Conservation (phyloP, 2,797 vertebrate species). For the Danio aesculapii region DNA sequence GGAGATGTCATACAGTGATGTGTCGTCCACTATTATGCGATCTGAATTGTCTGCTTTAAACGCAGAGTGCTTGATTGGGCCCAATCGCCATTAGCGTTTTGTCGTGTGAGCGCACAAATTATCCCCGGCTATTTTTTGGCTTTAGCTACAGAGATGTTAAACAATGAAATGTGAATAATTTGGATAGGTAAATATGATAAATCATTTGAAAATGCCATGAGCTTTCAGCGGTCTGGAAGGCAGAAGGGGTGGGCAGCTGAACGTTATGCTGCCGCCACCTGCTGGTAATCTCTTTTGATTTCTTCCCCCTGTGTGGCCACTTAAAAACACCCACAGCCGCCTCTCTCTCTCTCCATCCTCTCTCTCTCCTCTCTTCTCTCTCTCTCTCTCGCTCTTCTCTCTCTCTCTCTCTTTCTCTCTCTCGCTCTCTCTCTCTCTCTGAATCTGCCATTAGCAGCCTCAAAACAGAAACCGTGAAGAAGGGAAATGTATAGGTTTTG, state of each 20-base stretch:
- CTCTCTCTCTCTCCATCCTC: conserved; percentile 65
- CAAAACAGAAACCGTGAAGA: not conserved
- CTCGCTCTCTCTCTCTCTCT: conserved; percentile 20
- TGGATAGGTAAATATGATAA: conserved; percentile 54
- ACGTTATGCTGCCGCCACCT: conserved; percentile 87
- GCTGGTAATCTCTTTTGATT: conserved; percentile 86
- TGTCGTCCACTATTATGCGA: not conserved
- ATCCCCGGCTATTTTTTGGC: not conserved
- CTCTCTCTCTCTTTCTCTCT: conserved; percentile 47
- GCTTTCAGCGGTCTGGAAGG: conserved; percentile 63
- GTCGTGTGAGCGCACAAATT: not conserved
- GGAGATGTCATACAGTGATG: not conserved
- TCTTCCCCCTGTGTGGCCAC: conserved; percentile 72
- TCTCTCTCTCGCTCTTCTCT: conserved; percentile 32
- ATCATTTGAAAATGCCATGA: conserved; percentile 44
- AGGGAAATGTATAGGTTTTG: not conserved
- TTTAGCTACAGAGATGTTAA: conserved; percentile 18
- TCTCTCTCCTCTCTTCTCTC: conserved; percentile 37
- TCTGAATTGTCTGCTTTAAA: not conserved
- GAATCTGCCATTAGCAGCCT: not conserved
- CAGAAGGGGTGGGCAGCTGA: conserved; percentile 81
- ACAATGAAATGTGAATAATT: conserved; percentile 40
- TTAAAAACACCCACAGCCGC: conserved; percentile 73
- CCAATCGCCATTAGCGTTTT: not conserved
- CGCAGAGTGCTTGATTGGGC: not conserved